phyloP scores from a whole-genome alignment of 30 jellyfish, hydroid and myxozoan genomes.

The Hydractinia symbiolongicarpus region DNA sequence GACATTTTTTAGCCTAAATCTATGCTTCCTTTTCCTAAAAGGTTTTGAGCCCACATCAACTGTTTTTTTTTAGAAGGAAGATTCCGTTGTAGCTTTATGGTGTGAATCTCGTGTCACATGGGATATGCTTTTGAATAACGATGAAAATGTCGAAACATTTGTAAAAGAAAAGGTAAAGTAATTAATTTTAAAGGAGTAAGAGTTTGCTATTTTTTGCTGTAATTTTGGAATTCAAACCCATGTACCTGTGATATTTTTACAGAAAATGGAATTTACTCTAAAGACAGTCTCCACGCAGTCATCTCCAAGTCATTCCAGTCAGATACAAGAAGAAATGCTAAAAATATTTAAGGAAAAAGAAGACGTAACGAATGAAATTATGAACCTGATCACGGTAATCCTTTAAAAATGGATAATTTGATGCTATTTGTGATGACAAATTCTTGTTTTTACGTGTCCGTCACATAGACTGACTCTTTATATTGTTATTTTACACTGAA shows the following conservation, averaged over 20 bases:
- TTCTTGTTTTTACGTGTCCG: too few relatives aligned
- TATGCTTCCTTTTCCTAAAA: too few relatives aligned
- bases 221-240: neutral
- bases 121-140: slow-evolving; percentile 45
- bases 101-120: slow-evolving; percentile 52
- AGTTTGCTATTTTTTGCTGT: neutral
- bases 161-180: slow-evolving; percentile 43
- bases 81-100: slow-evolving; percentile 44
- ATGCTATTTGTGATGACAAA: too few relatives aligned
- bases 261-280: slow-evolving; percentile 27
- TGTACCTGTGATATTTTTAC: neutral
- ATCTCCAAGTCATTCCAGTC: slow-evolving; percentile 23
- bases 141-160: slow-evolving; percentile 34
- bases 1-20: too few relatives aligned
- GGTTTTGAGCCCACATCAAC: too few relatives aligned
- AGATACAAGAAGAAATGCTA: slow-evolving; percentile 17
- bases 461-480: too few relatives aligned
- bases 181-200: neutral
- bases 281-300: neutral
- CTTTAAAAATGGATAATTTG: too few relatives aligned
- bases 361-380: slow-evolving; percentile 6
- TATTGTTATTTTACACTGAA: too few relatives aligned
- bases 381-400: slow-evolving; percentile 9
- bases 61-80: slow-evolving; percentile 40
- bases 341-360: slow-evolving; percentile 5